Evolutionary conservation across 2,888 invertebrate genomes (phyloP).

Genomic region (Nysson spinosus): DNA sequence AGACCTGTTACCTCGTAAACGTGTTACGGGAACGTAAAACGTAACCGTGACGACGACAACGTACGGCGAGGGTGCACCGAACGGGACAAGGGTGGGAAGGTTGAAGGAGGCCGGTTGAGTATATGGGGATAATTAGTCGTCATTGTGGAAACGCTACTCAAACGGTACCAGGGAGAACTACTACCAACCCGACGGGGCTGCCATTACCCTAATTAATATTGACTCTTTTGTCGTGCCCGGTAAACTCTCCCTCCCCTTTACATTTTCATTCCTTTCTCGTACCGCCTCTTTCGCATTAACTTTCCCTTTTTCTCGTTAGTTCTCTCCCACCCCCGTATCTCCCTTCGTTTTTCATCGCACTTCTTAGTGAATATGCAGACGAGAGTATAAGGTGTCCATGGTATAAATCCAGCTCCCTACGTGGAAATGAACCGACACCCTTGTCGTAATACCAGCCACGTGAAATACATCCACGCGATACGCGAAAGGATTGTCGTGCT

Average conservation of each 20-base stretch:
- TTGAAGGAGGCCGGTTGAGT: background rate
- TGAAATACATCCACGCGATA: slow-evolving; percentile 28
- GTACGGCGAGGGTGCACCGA: background rate
- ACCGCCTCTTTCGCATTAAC: background rate
- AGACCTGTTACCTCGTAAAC: slow-evolving; percentile 33
- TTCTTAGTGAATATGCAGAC: background rate
- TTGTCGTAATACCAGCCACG: slow-evolving; percentile 27
- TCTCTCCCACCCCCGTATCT: slow-evolving; percentile 1
- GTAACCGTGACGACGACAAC: slow-evolving; percentile 49
- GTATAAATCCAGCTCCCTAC: slow-evolving; percentile 13
- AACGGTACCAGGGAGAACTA: slow-evolving; percentile 30
- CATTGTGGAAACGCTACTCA: slow-evolving; percentile 56
- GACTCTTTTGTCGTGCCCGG: slow-evolving; percentile 53
- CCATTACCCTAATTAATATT: slow-evolving; percentile 68
- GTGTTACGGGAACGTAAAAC: slow-evolving; percentile 42
- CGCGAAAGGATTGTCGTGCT: background rate
- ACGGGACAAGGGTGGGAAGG: slow-evolving; percentile 3
- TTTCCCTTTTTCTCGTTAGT: background rate
- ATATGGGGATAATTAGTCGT: slow-evolving; percentile 59
- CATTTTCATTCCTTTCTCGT: background rate
- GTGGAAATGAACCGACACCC: slow-evolving; percentile 32
- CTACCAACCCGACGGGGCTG: slow-evolving; percentile 39
- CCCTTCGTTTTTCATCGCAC: background rate
- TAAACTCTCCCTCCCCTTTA: slow-evolving; percentile 13
- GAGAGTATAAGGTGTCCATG: slow-evolving; percentile 4